Conservation (phyloP, 2,797 vertebrate genomes). For the Platyrinchus mystaceus region DNA sequence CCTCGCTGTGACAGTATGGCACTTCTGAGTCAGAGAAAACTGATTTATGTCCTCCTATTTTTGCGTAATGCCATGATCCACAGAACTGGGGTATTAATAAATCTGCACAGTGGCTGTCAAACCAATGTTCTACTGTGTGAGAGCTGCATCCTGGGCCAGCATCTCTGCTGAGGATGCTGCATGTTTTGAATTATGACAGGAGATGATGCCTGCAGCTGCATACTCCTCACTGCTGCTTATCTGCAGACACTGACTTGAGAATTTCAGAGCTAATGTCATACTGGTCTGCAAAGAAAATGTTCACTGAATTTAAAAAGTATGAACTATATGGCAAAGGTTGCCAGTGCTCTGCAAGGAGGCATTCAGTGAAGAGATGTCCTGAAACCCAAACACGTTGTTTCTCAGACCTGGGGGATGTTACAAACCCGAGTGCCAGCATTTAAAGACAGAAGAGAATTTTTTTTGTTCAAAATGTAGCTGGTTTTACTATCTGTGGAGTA, state of each 20-base stretch:
- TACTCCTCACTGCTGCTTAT: neutral
- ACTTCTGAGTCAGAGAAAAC: neutral
- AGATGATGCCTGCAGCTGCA: neutral
- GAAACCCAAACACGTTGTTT: neutral
- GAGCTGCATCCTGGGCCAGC: neutral
- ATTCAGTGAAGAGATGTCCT: neutral
- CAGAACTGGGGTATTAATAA: neutral
- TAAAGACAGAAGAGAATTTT: neutral
- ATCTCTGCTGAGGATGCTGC: neutral
- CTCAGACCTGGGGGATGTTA: neutral
- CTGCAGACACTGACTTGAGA: neutral
- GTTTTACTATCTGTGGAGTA: neutral
- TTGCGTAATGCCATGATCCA: neutral
- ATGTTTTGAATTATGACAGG: neutral
- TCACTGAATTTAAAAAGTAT: neutral
- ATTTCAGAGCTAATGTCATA: neutral
- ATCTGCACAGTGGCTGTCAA: neutral
- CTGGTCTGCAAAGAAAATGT: neutral
- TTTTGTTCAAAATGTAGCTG: neutral
- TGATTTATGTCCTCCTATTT: neutral
- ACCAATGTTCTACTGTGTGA: accelerated
- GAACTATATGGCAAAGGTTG: neutral
- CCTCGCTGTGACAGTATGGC: neutral
- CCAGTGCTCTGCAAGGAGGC: neutral
- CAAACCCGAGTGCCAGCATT: neutral